Evolutionary conservation across 2,888 invertebrate genomes (phyloP).

Genomic region (Azorinus chamasolen): DNA sequence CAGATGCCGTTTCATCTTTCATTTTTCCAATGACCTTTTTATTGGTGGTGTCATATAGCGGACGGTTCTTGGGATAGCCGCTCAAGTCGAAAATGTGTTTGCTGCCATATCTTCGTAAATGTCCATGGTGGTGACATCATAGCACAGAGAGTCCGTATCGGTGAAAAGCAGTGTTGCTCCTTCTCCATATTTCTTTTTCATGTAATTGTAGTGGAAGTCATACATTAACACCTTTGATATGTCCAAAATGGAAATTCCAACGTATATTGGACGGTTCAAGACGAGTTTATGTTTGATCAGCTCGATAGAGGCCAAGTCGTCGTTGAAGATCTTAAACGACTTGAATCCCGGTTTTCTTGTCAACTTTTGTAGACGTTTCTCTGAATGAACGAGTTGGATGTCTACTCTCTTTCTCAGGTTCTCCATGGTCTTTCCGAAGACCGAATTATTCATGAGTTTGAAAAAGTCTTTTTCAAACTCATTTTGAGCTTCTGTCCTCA

Average conservation of each 20-base stretch:
- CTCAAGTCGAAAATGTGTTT: constrained; percentile 9
- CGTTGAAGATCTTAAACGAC: no score
- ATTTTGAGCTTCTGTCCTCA: constrained; percentile 72
- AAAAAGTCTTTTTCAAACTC: constrained; percentile 81
- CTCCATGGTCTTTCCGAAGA: no score
- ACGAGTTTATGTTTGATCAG: no score
- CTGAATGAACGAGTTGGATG: constrained; percentile 3
- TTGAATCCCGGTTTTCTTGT: no score
- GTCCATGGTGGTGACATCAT: constrained; percentile 3
- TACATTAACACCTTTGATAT: constrained; percentile 31
- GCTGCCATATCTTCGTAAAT: constrained; percentile 5
- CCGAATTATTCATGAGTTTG: no score
- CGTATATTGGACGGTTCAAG: no score
- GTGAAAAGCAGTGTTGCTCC: constrained; percentile 28
- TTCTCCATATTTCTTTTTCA: constrained; percentile 17
- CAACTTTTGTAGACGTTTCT: not conserved
- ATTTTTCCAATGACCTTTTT: no score
- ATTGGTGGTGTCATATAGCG: not conserved
- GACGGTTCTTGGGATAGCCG: constrained; percentile 1
- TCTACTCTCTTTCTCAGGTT: no score
- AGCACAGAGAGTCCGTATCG: constrained; percentile 19
- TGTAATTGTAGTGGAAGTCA: constrained; percentile 33
- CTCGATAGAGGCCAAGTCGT: no score
- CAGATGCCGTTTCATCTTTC: no score
- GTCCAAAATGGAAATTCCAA: constrained; percentile 3